Conservation (phyloP, 2,888 invertebrate species). For the Aproaerema taeniolella region DNA sequence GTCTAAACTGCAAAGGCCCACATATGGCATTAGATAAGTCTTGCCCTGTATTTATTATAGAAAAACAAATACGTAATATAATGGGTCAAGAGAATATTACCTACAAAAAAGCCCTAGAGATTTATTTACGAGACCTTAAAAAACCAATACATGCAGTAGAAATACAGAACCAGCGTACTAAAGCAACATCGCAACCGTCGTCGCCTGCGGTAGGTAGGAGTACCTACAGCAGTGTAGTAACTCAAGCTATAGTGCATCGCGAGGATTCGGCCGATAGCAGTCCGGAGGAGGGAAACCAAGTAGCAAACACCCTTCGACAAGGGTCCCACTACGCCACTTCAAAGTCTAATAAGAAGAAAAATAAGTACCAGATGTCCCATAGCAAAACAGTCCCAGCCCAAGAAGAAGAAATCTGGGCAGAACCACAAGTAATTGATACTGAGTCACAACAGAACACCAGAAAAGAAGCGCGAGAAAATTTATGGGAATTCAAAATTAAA, state of each 20-base stretch:
- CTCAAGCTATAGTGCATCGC: background rate
- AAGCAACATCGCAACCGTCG: background rate
- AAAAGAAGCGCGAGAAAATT: background rate
- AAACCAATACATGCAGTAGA: background rate
- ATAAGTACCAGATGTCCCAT: background rate
- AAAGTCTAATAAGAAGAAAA: background rate
- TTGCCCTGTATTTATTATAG: conserved; percentile 14
- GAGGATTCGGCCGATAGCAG: background rate
- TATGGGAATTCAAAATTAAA: background rate
- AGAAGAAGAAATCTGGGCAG: background rate
- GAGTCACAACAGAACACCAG: background rate
- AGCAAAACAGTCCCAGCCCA: background rate
- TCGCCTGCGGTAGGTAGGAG: background rate
- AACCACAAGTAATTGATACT: background rate
- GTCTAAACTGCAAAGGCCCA: conserved; percentile 18
- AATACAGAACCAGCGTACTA: background rate
- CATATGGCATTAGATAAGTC: conserved; percentile 15
- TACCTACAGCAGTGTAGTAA: background rate
- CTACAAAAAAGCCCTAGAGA: conserved; percentile 10
- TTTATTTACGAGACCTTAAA: background rate
- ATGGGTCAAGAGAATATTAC: conserved; percentile 16
- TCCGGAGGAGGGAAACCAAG: background rate
- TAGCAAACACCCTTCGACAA: no score
- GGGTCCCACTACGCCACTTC: no score
- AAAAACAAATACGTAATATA: conserved; percentile 14